Conservation (phyloP, 2,113 vertebrate species). For the Aythya baeri region DNA sequence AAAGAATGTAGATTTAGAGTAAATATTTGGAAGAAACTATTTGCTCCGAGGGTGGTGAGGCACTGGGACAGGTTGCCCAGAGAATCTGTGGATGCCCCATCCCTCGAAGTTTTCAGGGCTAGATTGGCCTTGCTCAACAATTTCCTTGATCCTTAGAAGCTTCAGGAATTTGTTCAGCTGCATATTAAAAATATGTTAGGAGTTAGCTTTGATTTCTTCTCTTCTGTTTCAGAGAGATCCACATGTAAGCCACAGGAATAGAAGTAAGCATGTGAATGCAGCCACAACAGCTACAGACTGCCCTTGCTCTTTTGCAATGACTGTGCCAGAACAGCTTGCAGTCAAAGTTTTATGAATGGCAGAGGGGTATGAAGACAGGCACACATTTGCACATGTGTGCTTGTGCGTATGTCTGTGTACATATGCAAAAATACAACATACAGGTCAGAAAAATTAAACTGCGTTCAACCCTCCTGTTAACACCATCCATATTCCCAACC, state of each 20-base stretch:
- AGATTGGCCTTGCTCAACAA: background rate
- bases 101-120: no score
- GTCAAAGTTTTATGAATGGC: background rate
- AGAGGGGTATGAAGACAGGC: background rate
- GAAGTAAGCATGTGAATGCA: background rate
- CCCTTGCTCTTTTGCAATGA: background rate
- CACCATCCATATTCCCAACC: background rate
- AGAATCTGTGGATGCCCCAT: no score
- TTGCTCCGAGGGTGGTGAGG: no score
- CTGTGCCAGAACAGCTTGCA: background rate
- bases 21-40: no score
- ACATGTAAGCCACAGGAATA: background rate
- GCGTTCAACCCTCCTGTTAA: background rate
- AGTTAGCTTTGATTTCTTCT: background rate
- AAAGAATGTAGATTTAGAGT: no score
- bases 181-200: background rate
- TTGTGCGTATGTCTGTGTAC: background rate
- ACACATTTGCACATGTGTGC: accelerated
- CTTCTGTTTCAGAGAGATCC: background rate
- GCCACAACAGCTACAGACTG: background rate
- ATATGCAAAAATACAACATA: background rate
- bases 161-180: background rate
- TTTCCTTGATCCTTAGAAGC: background rate
- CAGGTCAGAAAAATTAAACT: background rate
- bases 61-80: no score